Evolutionary conservation across 1,140 invertebrate species (phyloP).

Genomic region (Himalopsyche phryganea): DNA sequence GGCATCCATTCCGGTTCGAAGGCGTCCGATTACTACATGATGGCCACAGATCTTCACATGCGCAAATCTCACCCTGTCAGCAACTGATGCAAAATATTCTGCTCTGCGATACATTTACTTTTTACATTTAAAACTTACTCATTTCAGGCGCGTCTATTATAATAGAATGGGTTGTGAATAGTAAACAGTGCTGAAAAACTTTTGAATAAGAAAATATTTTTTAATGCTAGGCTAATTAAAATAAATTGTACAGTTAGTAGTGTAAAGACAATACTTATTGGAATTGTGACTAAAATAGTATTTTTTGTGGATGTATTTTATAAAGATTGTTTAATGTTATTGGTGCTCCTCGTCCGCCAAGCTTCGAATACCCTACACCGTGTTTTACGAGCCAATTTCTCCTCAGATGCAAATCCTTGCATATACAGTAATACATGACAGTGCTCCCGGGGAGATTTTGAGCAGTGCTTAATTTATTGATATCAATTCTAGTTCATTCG

Average conservation of each 20-base stretch:
- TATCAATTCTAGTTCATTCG: too few relatives aligned
- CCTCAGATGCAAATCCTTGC: too few relatives aligned
- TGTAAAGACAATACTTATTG: constrained; percentile 19
- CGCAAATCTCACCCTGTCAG: constrained; percentile 25
- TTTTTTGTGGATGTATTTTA: constrained; percentile 15
- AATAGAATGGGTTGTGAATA: constrained; percentile 35
- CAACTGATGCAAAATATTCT: constrained; percentile 28
- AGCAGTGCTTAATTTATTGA: too few relatives aligned
- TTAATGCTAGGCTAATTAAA: constrained; percentile 4
- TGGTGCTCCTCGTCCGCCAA: not conserved
- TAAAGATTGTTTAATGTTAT: constrained; percentile 10
- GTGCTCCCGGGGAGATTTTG: too few relatives aligned
- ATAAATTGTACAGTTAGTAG: constrained; percentile 15
- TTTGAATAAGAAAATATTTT: not conserved
- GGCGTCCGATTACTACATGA: constrained; percentile 30
- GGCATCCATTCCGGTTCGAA: constrained; percentile 16
- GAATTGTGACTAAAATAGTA: constrained; percentile 19
- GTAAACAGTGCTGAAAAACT: constrained; percentile 32
- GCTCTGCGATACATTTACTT: constrained; percentile 18
- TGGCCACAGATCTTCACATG: constrained; percentile 26
- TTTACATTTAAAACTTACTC: constrained; percentile 19
- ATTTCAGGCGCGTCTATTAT: constrained; percentile 32
- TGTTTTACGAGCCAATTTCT: too few relatives aligned
- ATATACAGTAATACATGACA: too few relatives aligned
- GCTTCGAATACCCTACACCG: too few relatives aligned